Conservation (phyloP, 2,113 vertebrate species). For the Thomomys bottae region DNA sequence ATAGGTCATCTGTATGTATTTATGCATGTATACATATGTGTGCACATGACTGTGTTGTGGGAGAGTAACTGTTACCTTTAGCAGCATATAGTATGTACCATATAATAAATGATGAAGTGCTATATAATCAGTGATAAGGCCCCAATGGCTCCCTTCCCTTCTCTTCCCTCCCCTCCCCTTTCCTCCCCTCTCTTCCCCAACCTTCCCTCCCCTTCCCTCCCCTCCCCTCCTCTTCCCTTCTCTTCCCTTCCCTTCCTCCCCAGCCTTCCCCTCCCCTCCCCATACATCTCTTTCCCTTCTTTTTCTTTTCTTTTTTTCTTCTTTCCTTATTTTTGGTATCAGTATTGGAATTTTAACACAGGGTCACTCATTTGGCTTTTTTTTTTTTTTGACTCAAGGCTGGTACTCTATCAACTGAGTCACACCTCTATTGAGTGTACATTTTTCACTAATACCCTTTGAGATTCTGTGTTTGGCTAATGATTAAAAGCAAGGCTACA, state of each 20-base stretch:
- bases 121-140: background rate
- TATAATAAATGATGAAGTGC: background rate
- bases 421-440: background rate
- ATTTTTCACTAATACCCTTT: background rate
- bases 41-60: background rate
- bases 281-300: too few species aligned
- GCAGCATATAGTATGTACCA: background rate
- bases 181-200: too few species aligned
- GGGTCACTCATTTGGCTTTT: too few species aligned
- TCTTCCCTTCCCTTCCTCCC: too few species aligned
- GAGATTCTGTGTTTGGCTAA: background rate
- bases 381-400: too few species aligned
- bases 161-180: too few species aligned
- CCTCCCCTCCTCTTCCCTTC: too few species aligned
- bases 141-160: background rate
- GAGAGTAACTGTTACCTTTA: background rate
- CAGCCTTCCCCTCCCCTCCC: too few species aligned
- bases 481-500: conserved; percentile 3
- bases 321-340: too few species aligned
- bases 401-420: background rate
- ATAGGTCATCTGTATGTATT: background rate
- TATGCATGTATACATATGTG: background rate
- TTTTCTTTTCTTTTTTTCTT: too few species aligned
- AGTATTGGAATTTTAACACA: too few species aligned
- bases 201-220: too few species aligned